Evolutionary conservation across 2,797 vertebrate species (phyloP).

Genomic region (Neosilurus mollespiculum): DNA sequence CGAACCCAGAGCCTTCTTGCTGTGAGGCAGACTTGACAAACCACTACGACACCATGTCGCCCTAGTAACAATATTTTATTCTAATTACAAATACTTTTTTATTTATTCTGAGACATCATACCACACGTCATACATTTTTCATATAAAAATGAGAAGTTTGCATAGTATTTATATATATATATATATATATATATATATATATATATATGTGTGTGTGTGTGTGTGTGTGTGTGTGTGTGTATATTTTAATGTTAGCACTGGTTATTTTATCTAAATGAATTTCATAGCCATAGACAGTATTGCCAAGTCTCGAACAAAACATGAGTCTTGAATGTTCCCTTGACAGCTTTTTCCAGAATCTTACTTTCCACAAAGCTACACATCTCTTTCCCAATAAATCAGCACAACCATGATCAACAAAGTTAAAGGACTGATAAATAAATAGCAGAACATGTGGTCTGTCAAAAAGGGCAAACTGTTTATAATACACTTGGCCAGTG

Average conservation of each 20-base stretch:
- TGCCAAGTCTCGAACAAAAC: neutral
- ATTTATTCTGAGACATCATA: no score
- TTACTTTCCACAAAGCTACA: conserved; percentile 24
- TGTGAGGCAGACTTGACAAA: no score
- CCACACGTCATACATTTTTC: no score
- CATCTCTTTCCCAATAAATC: conserved; percentile 35
- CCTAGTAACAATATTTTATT: no score
- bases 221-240: rapidly evolving
- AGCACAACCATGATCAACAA: conserved; percentile 38
- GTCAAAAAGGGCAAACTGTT: conserved; percentile 82
- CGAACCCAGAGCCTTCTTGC: no score
- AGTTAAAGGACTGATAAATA: conserved; percentile 62
- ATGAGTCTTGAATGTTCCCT: neutral
- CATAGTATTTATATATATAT: no score
- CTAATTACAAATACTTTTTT: no score
- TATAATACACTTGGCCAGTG: conserved; percentile 78
- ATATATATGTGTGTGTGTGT: no score
- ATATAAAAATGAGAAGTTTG: no score
- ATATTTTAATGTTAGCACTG: neutral
- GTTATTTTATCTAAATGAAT: neutral
- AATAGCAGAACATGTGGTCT: conserved; percentile 77
- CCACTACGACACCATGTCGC: no score
- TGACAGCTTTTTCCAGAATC: conserved; percentile 10
- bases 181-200: no score
- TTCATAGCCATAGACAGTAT: neutral